phyloP scores from a whole-genome alignment of 2,113 vertebrate species.

The Oreochromis spilurus region DNA sequence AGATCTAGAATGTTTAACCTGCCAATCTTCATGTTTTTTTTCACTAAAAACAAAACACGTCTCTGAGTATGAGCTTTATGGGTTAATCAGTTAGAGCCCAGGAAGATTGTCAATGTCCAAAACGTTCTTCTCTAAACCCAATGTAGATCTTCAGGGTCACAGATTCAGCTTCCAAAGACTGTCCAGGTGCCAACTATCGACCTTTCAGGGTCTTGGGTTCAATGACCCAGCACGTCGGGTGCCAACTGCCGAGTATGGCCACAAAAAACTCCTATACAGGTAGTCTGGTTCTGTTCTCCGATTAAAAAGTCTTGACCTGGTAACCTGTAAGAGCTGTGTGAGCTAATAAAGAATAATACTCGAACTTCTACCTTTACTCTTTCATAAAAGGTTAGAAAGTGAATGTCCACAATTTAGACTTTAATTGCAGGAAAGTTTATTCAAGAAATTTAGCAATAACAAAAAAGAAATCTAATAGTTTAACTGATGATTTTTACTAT shows the following conservation, averaged over 20 bases:
- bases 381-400: too few relatives aligned
- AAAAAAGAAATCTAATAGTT: not conserved
- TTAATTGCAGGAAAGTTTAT: too few relatives aligned
- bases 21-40: not conserved
- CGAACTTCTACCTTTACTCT: too few relatives aligned
- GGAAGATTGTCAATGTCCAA: rapidly evolving
- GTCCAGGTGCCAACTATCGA: not conserved
- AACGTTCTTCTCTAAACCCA: not conserved
- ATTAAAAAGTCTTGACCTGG: not conserved
- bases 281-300: not conserved
- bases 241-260: not conserved
- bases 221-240: not conserved
- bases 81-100: not conserved
- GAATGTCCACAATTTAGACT: too few relatives aligned
- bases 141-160: not conserved
- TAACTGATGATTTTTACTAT: not conserved
- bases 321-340: rapidly evolving
- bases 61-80: not conserved
- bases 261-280: not conserved
- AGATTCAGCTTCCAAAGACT: not conserved
- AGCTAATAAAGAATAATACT: not conserved
- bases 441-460: too few relatives aligned
- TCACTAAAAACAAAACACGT: rapidly evolving
- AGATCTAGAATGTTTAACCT: rapidly evolving
- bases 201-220: not conserved